These are phyloP conservation scores for Spodoptera picta DNA, from an alignment of 2,888 invertebrate species.

Conservation along the genomic window DNA sequence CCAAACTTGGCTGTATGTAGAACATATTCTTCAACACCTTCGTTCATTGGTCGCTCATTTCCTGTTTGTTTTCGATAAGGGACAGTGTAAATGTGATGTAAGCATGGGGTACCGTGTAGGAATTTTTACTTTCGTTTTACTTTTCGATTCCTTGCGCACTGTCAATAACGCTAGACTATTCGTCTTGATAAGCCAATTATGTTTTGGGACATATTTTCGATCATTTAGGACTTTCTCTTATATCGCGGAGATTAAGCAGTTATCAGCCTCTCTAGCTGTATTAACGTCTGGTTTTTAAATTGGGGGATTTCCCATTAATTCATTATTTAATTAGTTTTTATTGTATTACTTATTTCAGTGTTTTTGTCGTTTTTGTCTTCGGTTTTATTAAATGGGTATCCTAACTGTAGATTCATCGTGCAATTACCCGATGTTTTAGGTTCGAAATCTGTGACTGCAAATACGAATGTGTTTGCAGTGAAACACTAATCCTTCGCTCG, in stretches of 20 bases:
- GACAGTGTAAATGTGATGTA: slow-evolving; percentile 60
- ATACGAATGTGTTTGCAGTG: neutral
- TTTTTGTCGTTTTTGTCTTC: too few relatives aligned
- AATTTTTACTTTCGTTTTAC: slow-evolving; percentile 57
- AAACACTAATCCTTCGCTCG: slow-evolving; percentile 5
- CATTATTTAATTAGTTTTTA: too few relatives aligned
- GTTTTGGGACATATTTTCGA: neutral
- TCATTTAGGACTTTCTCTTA: neutral
- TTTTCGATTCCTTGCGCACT: slow-evolving; percentile 43
- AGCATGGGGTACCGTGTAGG: slow-evolving; percentile 49
- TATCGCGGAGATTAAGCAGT: too few relatives aligned
- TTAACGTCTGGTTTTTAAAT: too few relatives aligned
- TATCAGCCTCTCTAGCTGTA: too few relatives aligned
- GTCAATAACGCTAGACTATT: slow-evolving; percentile 18
- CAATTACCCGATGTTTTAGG: neutral
- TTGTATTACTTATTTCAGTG: too few relatives aligned
- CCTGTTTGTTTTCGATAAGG: slow-evolving; percentile 73
- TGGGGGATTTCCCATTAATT: too few relatives aligned
- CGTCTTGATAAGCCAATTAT: slow-evolving; percentile 25
- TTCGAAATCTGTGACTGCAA: neutral
- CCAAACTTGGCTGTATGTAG: slow-evolving; percentile 62
- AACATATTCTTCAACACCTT: slow-evolving; percentile 64
- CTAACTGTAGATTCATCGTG: too few relatives aligned
- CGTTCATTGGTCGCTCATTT: slow-evolving; percentile 64
- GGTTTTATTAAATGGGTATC: too few relatives aligned